These are phyloP conservation scores for Agrochola lota DNA, from an alignment of 2,888 invertebrate species.

Conservation along the genomic window DNA sequence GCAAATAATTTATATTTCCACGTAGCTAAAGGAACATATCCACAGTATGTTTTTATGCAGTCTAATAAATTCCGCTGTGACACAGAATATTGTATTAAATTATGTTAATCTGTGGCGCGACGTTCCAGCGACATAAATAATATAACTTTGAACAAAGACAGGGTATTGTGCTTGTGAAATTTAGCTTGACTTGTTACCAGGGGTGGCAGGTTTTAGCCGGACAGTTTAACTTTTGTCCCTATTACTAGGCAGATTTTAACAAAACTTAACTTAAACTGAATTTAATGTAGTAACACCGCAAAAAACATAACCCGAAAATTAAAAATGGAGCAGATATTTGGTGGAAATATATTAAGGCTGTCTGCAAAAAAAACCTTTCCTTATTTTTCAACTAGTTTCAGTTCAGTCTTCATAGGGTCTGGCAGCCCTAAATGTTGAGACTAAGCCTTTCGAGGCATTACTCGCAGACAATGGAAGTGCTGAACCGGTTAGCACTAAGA, in stretches of 20 bases:
- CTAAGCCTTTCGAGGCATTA: constrained; percentile 38
- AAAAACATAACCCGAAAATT: background rate
- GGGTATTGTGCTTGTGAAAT: constrained; percentile 49
- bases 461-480: constrained; percentile 42
- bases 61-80: constrained; percentile 41
- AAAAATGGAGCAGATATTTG: background rate
- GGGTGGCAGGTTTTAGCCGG: constrained; percentile 14
- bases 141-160: constrained; percentile 52
- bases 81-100: constrained; percentile 51
- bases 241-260: background rate
- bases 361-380: too few relatives aligned
- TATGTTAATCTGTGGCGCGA: constrained; percentile 57
- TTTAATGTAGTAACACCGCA: background rate
- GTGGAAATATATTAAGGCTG: too few relatives aligned
- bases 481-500: constrained; percentile 40
- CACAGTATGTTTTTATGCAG: constrained; percentile 26
- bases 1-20: constrained; percentile 26
- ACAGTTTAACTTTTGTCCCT: background rate
- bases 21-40: background rate
- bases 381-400: background rate
- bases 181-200: constrained; percentile 35
- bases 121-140: constrained; percentile 52
- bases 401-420: background rate
- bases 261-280: too few relatives aligned
- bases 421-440: constrained; percentile 35